Base-by-base conservation (phyloP, 1,140 invertebrate genomes). In the Bombus affinis region DNA sequence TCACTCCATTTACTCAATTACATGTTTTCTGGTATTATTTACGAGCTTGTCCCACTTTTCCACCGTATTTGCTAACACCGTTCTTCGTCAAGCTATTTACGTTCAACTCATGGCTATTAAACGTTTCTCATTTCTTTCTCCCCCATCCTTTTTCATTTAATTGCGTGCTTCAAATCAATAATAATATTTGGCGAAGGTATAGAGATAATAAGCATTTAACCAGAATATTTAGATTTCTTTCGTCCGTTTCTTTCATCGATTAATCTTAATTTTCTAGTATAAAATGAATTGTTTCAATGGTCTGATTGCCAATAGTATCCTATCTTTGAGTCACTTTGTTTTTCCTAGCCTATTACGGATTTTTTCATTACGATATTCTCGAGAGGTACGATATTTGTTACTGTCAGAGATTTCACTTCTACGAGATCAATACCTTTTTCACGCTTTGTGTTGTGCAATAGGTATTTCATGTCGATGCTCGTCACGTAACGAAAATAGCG, bases 11-110 rank as follows among this genome's bases (percentile, higher is more conserved):
- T 57, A 15, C 42, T 72, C 70, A 42, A 72, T 75, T 75, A 65
- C 39, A 15, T n/a, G 39, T 78, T 65, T 75, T 53, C 28, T 65
- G 39, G 28, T 22, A 32, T 42, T 65, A 65, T 44, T 65, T 78
- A 44, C 42, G 37, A 78, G 28, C 59, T 18, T 39, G 76, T 42
- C 32, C 76, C 39, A 78, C 76, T 78, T 78, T 65, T n/a, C n/a
- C 13, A 32, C 47, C 4, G 32, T 6, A n/a, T n/a, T n/a, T 12
- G 10, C 18, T 12, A 35, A 75, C 18, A 35, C 44, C 73, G 42
- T 53, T 53, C 73, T 13, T 53, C 47, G 44, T 35, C 42, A 4
- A 44, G 10, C 44, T 12, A 78, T 65, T 78, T 32, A 42, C 15
- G 4, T 13, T 39, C 2, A 13, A 13, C 10, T 22, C 18, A 5